Conservation (phyloP, 2,113 vertebrate genomes). For the Oplegnathus fasciatus region DNA sequence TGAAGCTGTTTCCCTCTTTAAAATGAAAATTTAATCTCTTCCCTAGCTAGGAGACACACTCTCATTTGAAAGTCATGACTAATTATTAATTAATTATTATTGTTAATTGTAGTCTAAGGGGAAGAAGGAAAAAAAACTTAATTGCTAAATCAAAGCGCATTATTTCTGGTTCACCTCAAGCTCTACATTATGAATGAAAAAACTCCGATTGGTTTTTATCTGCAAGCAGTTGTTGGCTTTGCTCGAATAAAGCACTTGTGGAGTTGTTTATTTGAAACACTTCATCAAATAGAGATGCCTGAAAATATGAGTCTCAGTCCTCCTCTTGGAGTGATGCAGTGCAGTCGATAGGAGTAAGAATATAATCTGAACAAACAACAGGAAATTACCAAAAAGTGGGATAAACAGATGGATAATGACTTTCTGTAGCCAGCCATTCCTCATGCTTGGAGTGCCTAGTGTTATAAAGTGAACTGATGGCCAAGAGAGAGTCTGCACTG, state of each 20-base stretch:
- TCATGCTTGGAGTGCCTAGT: not conserved
- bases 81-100: constrained; percentile 53
- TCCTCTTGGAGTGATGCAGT: not conserved
- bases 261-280: constrained; percentile 13
- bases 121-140: constrained; percentile 14
- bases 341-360: not conserved
- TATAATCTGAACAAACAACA: constrained; percentile 10
- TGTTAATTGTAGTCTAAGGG: constrained; percentile 46
- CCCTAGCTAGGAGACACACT: constrained; percentile 23
- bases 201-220: constrained; percentile 7
- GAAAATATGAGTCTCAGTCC: not conserved
- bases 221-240: constrained; percentile 7
- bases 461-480: not conserved
- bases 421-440: not conserved
- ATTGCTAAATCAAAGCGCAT: constrained; percentile 41
- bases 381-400: not conserved
- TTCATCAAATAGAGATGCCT: constrained; percentile 10
- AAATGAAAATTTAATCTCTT: constrained; percentile 37
- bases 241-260: constrained; percentile 10
- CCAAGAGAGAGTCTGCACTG: not conserved
- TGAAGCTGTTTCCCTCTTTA: constrained; percentile 37
- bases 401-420: not conserved
- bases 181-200: constrained; percentile 36
- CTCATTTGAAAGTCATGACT: constrained; percentile 35
- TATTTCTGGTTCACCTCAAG: constrained; percentile 48